Evolutionary conservation across 2,888 invertebrate genomes (phyloP), one percentile per base, ranked within the genome.

Genomic region (Calameuta pallipes): DNA sequence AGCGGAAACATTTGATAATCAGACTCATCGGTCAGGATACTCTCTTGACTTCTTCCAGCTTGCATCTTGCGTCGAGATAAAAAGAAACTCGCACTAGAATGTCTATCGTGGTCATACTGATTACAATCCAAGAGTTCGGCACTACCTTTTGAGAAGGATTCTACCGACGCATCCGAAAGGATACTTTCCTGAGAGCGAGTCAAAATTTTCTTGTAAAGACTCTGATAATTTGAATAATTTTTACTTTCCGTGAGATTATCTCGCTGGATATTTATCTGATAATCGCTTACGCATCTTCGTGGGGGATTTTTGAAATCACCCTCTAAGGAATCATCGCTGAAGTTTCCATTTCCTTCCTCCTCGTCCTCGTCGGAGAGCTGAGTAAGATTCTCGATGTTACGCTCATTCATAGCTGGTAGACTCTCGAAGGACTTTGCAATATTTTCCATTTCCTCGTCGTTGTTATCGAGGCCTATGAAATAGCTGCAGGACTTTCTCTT

Each of bases 271-370:
- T 94, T 94, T 75, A 97, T 96, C 89, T 96, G 96, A 87, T 96
- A 96, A 87, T 96, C 96, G 1, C 96, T 96, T 30, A 96, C 93
- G 69, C 96, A 95, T 37, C 96, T 91, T 78, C 95, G 93, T 0
- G 96, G 94, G 78, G 94, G 92, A 75, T 89, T 91, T 84, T 93
- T 94, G 92, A 94, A 88, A 89, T 94, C 80, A 89, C 87, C 96
- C 91, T 96, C 96, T 76, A 96, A 91, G 0, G 96, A 96, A 91
- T 96, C 96, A 0, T 96, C 96, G 75, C 96, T 96, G 85, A 96
- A 96, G 86, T 95, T 95, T 0, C 94, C 95, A 73, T 95, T 95
- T 0, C 95, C 95, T 1, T 91, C 90, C 34, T 92, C 90, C 31
- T 87, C 85, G 9, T 87, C 85, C 56, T 56, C 56, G 75, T 88